These are phyloP conservation scores for Xenopus laevis DNA, from an alignment of 2,113 vertebrate species.

Conservation along the genomic window DNA sequence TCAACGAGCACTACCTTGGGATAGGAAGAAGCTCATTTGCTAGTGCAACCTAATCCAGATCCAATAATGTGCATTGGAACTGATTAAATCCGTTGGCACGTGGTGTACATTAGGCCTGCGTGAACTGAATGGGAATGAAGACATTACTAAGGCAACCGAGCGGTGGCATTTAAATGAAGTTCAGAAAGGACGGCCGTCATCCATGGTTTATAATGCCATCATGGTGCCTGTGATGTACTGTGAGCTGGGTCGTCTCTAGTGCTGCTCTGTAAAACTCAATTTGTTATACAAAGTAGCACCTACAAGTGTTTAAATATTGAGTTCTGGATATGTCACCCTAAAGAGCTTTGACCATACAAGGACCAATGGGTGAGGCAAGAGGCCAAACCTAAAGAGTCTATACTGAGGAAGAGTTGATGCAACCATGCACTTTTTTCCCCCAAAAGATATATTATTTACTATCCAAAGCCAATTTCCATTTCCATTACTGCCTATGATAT, in stretches of 20 bases:
- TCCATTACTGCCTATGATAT: neutral
- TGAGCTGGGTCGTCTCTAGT: too few species aligned
- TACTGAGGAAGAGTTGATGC: too few species aligned
- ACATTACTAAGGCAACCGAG: neutral
- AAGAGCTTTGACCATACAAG: too few species aligned
- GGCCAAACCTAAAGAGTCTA: too few species aligned
- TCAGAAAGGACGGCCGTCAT: neutral
- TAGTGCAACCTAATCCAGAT: neutral
- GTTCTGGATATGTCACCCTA: too few species aligned
- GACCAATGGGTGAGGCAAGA: too few species aligned
- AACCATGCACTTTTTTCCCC: too few species aligned
- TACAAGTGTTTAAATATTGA: too few species aligned
- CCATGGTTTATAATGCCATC: neutral
- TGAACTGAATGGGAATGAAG: slow-evolving; percentile 12
- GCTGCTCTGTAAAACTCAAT: too few species aligned
- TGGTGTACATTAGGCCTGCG: slow-evolving; percentile 16
- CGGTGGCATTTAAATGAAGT: neutral
- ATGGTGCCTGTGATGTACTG: neutral
- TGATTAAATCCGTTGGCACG: slow-evolving; percentile 10
- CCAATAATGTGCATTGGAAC: slow-evolving; percentile 3
- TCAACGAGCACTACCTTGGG: neutral
- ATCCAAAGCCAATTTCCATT: too few species aligned
- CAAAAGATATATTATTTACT: too few species aligned
- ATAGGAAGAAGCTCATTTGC: neutral
- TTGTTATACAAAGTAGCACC: too few species aligned